Percentiles rank a stretch among this genome's conserved stretches.
phyloP scores from a whole-genome alignment of 30 jellyfish, hydroid and myxozoan genomes.

The Aurelia aurita region DNA sequence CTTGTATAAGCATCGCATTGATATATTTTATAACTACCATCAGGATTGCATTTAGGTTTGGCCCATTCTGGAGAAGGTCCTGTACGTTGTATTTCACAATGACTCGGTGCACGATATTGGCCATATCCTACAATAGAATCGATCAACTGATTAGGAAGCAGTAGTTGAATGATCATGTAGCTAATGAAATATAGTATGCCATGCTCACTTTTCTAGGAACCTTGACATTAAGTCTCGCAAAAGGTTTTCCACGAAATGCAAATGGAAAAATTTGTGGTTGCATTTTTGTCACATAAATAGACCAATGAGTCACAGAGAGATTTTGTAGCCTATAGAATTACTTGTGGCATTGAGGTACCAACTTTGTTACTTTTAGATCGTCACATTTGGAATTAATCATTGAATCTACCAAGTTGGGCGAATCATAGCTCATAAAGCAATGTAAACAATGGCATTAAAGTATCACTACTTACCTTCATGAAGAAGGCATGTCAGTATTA shows the following conservation, averaged over 20 bases:
- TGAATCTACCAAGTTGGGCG: too few species aligned
- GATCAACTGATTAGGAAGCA: background rate
- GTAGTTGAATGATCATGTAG: background rate
- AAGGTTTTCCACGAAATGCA: too few species aligned
- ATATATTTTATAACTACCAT: constrained; percentile 84
- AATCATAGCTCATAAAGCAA: too few species aligned
- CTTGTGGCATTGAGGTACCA: background rate
- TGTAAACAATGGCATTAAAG: too few species aligned
- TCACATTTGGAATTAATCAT: background rate
- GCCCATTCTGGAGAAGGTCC: constrained; percentile 82
- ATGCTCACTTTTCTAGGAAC: too few species aligned
- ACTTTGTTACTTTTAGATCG: background rate
- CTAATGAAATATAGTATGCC: too few species aligned
- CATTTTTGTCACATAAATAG: too few species aligned
- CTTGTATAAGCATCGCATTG: constrained; percentile 95
- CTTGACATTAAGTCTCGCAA: too few species aligned
- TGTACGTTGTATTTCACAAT: constrained; percentile 63
- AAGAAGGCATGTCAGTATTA: background rate
- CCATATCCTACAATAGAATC: constrained; percentile 25
- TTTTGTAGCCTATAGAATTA: too few species aligned
- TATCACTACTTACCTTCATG: background rate
- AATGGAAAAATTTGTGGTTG: too few species aligned
- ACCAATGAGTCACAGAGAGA: too few species aligned
- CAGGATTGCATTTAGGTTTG: constrained; percentile 93
- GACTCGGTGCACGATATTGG: constrained; percentile 38